Evolutionary conservation across 2,797 vertebrate species (phyloP).

Genomic region (Tangara arthus): DNA sequence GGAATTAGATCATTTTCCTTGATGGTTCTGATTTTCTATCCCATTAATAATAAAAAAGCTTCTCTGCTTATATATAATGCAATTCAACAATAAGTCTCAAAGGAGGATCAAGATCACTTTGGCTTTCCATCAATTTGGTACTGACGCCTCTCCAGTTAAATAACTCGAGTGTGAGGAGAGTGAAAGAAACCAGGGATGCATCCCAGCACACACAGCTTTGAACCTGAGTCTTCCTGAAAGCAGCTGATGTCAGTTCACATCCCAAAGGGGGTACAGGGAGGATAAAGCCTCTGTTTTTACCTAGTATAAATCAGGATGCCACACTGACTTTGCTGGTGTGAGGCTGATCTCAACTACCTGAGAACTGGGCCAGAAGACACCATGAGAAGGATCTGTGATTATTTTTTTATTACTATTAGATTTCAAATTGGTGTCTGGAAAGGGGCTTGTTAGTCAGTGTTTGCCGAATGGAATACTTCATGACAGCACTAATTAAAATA

Average conservation of each 20-base stretch:
- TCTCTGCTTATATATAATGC: constrained; percentile 64
- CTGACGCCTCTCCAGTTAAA: constrained; percentile 17
- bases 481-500: constrained; percentile 58
- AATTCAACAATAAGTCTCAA: constrained; percentile 55
- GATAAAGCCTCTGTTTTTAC: background rate
- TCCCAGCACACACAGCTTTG: background rate
- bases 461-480: background rate
- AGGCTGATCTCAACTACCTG: background rate
- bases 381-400: background rate
- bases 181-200: background rate
- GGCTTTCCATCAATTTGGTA: constrained; percentile 58
- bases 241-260: background rate
- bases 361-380: background rate
- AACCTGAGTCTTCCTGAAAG: background rate
- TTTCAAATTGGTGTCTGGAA: background rate
- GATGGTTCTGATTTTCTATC: constrained; percentile 62
- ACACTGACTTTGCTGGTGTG: background rate
- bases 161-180: background rate
- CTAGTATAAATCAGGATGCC: background rate
- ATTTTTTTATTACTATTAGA: background rate
- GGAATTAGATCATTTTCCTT: constrained; percentile 43
- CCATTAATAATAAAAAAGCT: constrained; percentile 63
- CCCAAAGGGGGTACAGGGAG: accelerated
- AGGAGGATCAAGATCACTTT: constrained; percentile 65
- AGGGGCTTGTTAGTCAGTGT: constrained; percentile 35